Base-by-base conservation (phyloP, 2,113 vertebrate species). In the Zapornia atra region DNA sequence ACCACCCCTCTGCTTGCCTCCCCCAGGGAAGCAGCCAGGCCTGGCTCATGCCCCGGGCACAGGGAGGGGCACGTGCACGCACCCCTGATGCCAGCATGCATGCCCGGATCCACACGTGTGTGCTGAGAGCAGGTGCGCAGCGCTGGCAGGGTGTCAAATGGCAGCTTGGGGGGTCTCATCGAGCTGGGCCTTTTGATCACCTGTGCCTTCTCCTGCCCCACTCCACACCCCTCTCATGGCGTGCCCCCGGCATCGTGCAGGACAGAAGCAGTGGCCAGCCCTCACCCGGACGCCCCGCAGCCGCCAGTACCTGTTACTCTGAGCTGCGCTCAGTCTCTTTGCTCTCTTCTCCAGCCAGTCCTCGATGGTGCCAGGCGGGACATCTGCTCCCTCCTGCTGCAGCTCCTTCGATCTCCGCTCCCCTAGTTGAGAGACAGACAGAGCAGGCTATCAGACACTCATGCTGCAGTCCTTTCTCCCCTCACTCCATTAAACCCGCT, bases 291-390 rank as follows among this genome's bases (percentile, higher is more conserved):
- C 5, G 1, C 6, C n/a, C 46, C 50, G 57, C 53, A 5, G 31
- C 19, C 72, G 26, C 36, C 28, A 2, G 22, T 98, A 99, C 99
- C 98, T 99, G 98, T 97, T 98, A 53, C 96, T 98, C 53, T 96
- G 88, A 48, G 96, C 88, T 1, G 91, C 38, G 8, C 96, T 97
- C 94, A 96, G 98, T 38, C 96, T 98, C 98, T 99, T 99, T 33
- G 98, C 98, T 88, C 98, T 98, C 97, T 98, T 98, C 63, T 98
- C 97, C 88, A 99, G 98, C 99, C 99, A 99, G 34, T 99, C 98
- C 66, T 99, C 98, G 12, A 99, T 72, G 54, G 87, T 97, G 80
- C 98, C 98, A 11, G 95, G 97, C 0, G 97, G 96, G 63, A 92
- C 76, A 22, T 91, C 72, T 9, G 92, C 81, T 53, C 97, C 88